Base-by-base conservation (phyloP, 2,888 invertebrate genomes). In the Clunio marinus region DNA sequence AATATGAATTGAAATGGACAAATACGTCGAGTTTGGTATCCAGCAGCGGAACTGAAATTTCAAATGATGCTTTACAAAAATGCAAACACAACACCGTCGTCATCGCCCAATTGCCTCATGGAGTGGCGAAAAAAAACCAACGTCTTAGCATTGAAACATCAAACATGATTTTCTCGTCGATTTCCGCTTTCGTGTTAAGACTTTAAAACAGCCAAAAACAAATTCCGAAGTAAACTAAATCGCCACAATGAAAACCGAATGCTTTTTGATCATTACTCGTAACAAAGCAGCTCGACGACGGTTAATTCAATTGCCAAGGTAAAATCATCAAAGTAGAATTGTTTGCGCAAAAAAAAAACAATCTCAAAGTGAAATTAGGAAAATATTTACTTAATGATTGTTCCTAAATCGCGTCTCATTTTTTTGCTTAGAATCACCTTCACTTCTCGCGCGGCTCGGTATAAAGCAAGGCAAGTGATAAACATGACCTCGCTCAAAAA, bases 91-190 rank as follows among this genome's bases (percentile, higher is more conserved):
- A 15, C 32, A 22, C 17, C 35, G 25, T 60, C 60, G 28, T 2
- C 8, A 22, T 13, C 24, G 63, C n/a, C 22, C 51, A 22, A 51
- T 15, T n/a, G n/a, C n/a, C n/a, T n/a, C n/a, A n/a, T n/a, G n/a
- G n/a, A n/a, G n/a, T n/a, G n/a, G n/a, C n/a, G n/a, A n/a, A n/a
- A 13, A 51, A 17, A 13, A 22, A 7, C 51, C 46, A 45, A 22
- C 46, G 28, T 28, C 41, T 65, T 65, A 65, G 27, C 63, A 65
- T 65, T 65, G 63, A 65, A 65, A 45, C 46, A 65, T 65, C 63
- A 46, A 41, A 20, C 41, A 7, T 28, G 5, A 45, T 45, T 45
- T 32, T 32, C 13, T 32, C 35, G 5, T 32, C 35, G 45, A 45
- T 45, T 45, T 45, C 45, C 45, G 45, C 41, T 41, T 41, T 10